Evolutionary conservation across 1,140 invertebrate genomes (phyloP), one percentile per base, ranked within the genome.

Genomic region (Drosophila kurseongensis): DNA sequence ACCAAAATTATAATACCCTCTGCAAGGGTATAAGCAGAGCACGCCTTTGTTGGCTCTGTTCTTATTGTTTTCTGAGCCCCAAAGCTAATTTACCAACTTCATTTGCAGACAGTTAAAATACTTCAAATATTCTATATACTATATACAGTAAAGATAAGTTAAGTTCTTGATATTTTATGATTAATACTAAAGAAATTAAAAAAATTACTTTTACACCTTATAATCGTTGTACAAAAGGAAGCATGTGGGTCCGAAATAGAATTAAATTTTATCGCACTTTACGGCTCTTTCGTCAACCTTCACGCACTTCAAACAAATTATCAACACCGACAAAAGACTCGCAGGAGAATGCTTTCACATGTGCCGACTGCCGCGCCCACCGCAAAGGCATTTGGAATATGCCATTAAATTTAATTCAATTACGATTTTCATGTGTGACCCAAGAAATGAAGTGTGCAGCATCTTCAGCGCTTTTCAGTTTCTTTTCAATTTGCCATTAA

Each of bases 331-430:
- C 38, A 45, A 66, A 55, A 32, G 65, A 47, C 14, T 6, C 12
- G 27, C 40, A 60, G 42, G 27, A 48, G 36, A 69, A 69, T 57
- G 65, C 14, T 76, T 67, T 45, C 61, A 86, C 74, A 78, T 65
- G 42, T 58, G 47, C 8, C 14, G 13, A 29, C n/a, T 32, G 48
- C 63, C 62, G 61, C 74, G 72, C 65, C 63, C 71, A 36, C 36
- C 61, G 9, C 38, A 36, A 47, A 52, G 80, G 77, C 52, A 89
- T 89, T 68, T 69, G 65, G 84, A 89, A 89, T 80, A 89, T 90
- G 84, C 84, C 85, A 89, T 89, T 89, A 89, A 89, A 69, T 90
- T 90, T 78, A 89, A 89, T 89, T 85, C 84, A 89, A 89, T 90
- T 89, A 89, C 85, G 73, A 89, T 83, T 89, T 89, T 89, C 61